These are phyloP conservation scores for Ptilorrhoa leucosticta DNA, from an alignment of 2,113 vertebrate species.

Conservation along the genomic window DNA sequence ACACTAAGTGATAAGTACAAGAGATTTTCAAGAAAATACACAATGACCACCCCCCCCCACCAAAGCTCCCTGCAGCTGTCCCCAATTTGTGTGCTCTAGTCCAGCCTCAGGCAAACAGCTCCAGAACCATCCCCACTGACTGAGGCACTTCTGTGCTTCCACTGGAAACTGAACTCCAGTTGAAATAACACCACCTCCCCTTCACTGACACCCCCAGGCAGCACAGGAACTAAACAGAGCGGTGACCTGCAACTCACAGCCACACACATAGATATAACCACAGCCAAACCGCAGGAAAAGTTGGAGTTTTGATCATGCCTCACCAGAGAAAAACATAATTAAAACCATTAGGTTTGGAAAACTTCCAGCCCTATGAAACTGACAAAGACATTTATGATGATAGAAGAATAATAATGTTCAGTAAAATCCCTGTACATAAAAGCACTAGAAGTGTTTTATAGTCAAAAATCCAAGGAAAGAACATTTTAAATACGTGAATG, in stretches of 20 bases:
- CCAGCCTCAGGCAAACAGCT: rapidly evolving
- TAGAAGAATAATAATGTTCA: conserved; percentile 32
- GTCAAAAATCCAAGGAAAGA: background rate
- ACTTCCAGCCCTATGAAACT: conserved; percentile 13
- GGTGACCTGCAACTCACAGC: background rate
- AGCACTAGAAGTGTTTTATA: conserved; percentile 14
- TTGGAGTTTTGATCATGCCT: background rate
- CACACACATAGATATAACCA: background rate
- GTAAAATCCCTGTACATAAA: conserved; percentile 12
- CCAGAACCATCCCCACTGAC: background rate
- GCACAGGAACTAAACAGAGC: background rate
- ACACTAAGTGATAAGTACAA: background rate
- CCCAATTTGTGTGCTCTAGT: rapidly evolving
- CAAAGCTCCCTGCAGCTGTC: background rate
- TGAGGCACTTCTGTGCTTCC: background rate
- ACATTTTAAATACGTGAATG: background rate
- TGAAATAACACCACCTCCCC: background rate
- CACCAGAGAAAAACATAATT: conserved; percentile 8
- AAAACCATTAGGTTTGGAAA: conserved; percentile 16
- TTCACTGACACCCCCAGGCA: background rate
- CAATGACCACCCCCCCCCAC: background rate
- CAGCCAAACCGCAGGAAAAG: background rate
- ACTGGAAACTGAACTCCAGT: background rate
- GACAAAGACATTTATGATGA: conserved; percentile 10
- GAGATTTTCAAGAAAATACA: background rate